Percentiles rank a stretch among this genome's conserved stretches.
These are phyloP conservation scores for Lymantria dispar DNA, from an alignment of 2,888 invertebrate genomes.

Conservation along the genomic window DNA sequence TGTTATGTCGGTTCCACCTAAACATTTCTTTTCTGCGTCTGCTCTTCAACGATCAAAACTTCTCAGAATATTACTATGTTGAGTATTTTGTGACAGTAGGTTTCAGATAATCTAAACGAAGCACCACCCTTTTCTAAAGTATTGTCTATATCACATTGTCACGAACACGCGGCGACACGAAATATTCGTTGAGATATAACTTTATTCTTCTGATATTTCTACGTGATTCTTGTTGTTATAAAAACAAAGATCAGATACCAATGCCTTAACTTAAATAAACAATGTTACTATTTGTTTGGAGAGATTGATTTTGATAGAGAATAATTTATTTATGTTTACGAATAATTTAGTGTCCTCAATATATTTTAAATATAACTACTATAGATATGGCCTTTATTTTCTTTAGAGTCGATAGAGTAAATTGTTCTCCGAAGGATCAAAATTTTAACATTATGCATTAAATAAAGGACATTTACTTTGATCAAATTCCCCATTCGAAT, in stretches of 20 bases:
- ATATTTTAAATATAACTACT: background rate
- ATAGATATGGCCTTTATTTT: too few species aligned
- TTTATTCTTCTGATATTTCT: slow-evolving; percentile 72
- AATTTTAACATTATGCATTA: too few species aligned
- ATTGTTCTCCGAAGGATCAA: too few species aligned
- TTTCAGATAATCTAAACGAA: slow-evolving; percentile 46
- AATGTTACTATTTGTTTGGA: background rate
- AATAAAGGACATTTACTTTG: too few species aligned
- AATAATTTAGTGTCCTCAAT: slow-evolving; percentile 10
- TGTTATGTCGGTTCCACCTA: too few species aligned
- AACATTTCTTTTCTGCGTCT: too few species aligned
- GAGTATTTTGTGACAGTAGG: slow-evolving; percentile 24
- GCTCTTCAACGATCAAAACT: too few species aligned
- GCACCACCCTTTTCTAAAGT: slow-evolving; percentile 73
- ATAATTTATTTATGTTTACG: background rate
- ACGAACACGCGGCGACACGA: slow-evolving; percentile 75
- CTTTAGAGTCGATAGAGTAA: too few species aligned
- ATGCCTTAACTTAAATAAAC: background rate
- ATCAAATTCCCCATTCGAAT: too few species aligned
- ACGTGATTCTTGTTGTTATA: slow-evolving; percentile 43
- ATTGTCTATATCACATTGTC: slow-evolving; percentile 80
- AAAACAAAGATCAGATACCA: slow-evolving; percentile 20
- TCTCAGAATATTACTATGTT: too few species aligned
- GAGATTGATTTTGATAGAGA: too few species aligned
- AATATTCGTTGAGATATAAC: slow-evolving; percentile 74